Percentiles rank a stretch among this genome's conserved stretches.
Conservation (phyloP, 2,113 vertebrate species). For the Opisthocomus hoazin region DNA sequence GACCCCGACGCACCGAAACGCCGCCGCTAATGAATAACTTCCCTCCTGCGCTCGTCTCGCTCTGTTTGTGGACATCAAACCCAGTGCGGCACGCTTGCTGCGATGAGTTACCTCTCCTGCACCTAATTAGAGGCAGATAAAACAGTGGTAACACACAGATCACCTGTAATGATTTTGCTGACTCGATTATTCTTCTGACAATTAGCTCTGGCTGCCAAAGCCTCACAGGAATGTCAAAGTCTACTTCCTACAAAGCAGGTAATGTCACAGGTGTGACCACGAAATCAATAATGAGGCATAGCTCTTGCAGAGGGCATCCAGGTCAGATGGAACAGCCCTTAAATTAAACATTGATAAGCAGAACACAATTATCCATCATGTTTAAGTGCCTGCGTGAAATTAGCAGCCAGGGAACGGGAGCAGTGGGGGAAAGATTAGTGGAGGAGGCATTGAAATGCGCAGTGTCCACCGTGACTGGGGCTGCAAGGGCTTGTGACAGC, state of each 20-base stretch:
- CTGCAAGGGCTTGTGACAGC: slow-evolving; percentile 6
- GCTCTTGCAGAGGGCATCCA: slow-evolving; percentile 72
- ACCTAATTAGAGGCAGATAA: slow-evolving; percentile 75
- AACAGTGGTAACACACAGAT: slow-evolving; percentile 72
- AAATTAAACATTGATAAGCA: slow-evolving; percentile 71
- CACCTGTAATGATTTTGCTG: slow-evolving; percentile 76
- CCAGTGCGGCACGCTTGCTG: neutral
- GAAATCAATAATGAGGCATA: slow-evolving; percentile 76
- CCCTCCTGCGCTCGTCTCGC: slow-evolving; percentile 7
- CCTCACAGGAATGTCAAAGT: slow-evolving; percentile 72
- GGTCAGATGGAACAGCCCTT: slow-evolving; percentile 73
- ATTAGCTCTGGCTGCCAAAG: slow-evolving; percentile 68
- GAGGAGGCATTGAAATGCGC: slow-evolving; percentile 25
- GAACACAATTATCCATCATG: slow-evolving; percentile 67
- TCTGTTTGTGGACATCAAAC: slow-evolving; percentile 54
- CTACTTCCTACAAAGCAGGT: slow-evolving; percentile 70
- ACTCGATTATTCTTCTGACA: slow-evolving; percentile 75
- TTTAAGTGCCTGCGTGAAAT: slow-evolving; percentile 70
- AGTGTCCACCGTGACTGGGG: slow-evolving; percentile 43
- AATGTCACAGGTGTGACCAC: slow-evolving; percentile 76
- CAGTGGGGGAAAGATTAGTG: slow-evolving; percentile 56
- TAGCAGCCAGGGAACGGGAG: slow-evolving; percentile 56
- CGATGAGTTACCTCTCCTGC: slow-evolving; percentile 59
- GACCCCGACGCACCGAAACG: neutral
- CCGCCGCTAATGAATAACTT: neutral